Base-by-base conservation (phyloP, 1,140 invertebrate genomes). In the Scylla paramamosain region DNA sequence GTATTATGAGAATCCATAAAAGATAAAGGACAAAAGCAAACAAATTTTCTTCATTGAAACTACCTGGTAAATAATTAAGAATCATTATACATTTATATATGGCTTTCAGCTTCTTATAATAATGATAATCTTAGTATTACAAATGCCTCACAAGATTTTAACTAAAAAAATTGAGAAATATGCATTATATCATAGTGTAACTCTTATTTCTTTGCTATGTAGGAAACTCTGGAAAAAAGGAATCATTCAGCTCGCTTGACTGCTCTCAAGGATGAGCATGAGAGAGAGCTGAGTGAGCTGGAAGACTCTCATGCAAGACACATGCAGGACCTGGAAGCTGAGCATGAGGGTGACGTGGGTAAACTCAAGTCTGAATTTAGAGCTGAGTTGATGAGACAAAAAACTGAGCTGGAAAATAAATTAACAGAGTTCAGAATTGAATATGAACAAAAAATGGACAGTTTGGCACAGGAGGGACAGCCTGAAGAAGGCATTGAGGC, bases 321-420 rank as follows among this genome's bases (percentile, higher is more conserved):
- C 1, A 8, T 88, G 16, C 52, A 93, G 20, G 83, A 92, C n/a
- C 39, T 95, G 46, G 94, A 95, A 31, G 91, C 29, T 10, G 82
- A 95, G 12, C 94, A 95, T 46, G 84, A 92, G 16, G 32, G 29
- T 46, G 91, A 95, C 29, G 28, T 88, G 32, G 12, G 14, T 7
- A 95, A 95, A 82, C 83, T 95, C 16, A 95, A 93, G 39, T 87
- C 90, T 29, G 94, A 95, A 48, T 95, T 95, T 67, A 95, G 84
- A 52, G 91, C 91, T 59, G 94, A 95, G 83, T 31, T 95, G 29
- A 95, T 91, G 28, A 52, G 29, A 1, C 91, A 95, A 67, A 95
- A 95, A 52, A 92, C 91, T 28, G 90, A 92, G 77, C 86, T 95
- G 46, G 94, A 95, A 45, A 95, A 93, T 52, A 95, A 95, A 86